Percentiles rank a stretch among this genome's conserved stretches.
These are phyloP conservation scores for Tragelaphus imberbis DNA, from an alignment of 2,113 vertebrate genomes.

Conservation along the genomic window DNA sequence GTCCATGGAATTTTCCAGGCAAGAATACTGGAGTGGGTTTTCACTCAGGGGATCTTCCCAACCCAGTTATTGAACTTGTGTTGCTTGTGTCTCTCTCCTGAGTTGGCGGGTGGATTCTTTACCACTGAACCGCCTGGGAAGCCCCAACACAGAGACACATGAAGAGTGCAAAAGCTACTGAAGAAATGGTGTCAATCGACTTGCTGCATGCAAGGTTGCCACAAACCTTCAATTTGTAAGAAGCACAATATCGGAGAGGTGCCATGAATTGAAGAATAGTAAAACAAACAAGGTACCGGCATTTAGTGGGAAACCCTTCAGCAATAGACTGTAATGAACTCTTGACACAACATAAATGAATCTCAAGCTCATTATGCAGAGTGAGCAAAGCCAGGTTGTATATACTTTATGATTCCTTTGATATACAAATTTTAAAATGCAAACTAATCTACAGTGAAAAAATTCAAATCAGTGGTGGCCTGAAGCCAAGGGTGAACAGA, in stretches of 20 bases:
- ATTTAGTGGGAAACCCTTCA: not conserved
- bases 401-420: not conserved
- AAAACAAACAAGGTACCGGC: not conserved
- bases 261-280: not conserved
- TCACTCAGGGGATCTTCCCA: not conserved
- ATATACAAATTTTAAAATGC: not conserved
- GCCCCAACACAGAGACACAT: not conserved
- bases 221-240: not conserved
- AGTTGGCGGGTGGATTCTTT: rapidly evolving
- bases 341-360: not conserved
- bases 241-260: not conserved
- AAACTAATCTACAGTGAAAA: not conserved
- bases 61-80: not conserved
- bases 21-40: not conserved
- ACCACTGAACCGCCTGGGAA: not conserved
- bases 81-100: not conserved
- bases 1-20: not conserved
- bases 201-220: not conserved
- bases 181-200: not conserved
- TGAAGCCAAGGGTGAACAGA: not conserved
- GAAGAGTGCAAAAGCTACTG: not conserved
- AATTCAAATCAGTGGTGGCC: not conserved
- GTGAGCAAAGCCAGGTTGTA: not conserved
- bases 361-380: not conserved
- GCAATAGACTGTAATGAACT: not conserved